phyloP scores from a whole-genome alignment of 2,888 invertebrate species.

The Drosophila meridionalis region DNA sequence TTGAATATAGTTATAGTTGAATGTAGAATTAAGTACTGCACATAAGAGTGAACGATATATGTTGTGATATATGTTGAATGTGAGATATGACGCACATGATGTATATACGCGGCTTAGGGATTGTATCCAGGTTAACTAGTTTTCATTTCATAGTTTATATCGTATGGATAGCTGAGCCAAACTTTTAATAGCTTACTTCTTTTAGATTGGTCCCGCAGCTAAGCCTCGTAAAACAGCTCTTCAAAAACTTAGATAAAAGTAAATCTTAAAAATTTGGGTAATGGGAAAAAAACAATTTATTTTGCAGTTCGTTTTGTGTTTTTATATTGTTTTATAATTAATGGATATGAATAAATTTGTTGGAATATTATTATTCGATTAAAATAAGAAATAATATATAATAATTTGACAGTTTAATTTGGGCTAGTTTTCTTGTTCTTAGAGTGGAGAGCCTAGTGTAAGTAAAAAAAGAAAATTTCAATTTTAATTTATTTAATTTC shows the following conservation, averaged over 20 bases:
- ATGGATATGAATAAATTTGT: not conserved
- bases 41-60: not conserved
- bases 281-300: not conserved
- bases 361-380: not conserved
- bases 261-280: constrained; percentile 1
- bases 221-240: not conserved
- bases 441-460: too few species aligned
- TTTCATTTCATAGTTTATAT: not conserved
- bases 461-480: too few species aligned
- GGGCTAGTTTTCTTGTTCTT: too few species aligned
- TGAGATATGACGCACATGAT: not conserved
- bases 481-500: too few species aligned
- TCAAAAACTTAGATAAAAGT: not conserved
- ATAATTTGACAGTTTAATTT: too few species aligned
- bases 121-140: not conserved
- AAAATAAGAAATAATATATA: too few species aligned
- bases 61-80: not conserved
- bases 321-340: not conserved
- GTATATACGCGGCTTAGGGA: not conserved
- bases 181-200: not conserved
- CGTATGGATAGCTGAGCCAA: not conserved
- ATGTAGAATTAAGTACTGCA: not conserved
- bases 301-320: not conserved
- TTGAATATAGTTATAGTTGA: not conserved
- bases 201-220: not conserved